These are phyloP conservation scores for Mobula birostris DNA, from an alignment of 2,113 vertebrate genomes.

Conservation along the genomic window DNA sequence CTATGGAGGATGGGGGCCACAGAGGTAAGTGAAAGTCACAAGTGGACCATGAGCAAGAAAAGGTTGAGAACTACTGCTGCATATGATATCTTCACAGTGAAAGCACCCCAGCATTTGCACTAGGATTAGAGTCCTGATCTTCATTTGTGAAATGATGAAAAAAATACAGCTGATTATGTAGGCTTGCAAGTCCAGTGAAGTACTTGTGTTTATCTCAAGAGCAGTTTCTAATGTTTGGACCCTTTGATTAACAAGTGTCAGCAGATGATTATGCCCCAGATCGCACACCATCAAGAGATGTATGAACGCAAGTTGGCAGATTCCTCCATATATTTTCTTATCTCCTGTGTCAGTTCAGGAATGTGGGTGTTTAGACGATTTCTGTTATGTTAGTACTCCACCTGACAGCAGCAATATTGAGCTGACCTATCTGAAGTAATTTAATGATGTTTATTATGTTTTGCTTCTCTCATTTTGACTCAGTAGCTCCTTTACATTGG, in stretches of 20 bases:
- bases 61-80: too few species aligned
- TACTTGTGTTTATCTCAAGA: not conserved
- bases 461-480: not conserved
- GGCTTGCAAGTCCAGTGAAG: not conserved
- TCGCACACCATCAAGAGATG: not conserved
- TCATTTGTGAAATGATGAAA: not conserved
- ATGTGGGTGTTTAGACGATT: not conserved
- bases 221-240: not conserved
- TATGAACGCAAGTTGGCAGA: not conserved
- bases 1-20: too few species aligned
- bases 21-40: too few species aligned
- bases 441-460: not conserved
- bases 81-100: not conserved
- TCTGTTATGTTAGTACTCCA: not conserved
- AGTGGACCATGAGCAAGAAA: too few species aligned
- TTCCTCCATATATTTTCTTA: not conserved
- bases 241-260: not conserved
- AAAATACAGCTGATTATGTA: not conserved
- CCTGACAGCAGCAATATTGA: not conserved
- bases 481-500: not conserved
- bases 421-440: not conserved
- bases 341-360: not conserved
- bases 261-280: not conserved
- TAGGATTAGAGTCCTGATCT: not conserved
- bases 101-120: not conserved